Percentiles rank a stretch among this genome's conserved stretches.
Evolutionary conservation across 2,797 vertebrate genomes (phyloP).

Genomic region (Oreortyx pictus): DNA sequence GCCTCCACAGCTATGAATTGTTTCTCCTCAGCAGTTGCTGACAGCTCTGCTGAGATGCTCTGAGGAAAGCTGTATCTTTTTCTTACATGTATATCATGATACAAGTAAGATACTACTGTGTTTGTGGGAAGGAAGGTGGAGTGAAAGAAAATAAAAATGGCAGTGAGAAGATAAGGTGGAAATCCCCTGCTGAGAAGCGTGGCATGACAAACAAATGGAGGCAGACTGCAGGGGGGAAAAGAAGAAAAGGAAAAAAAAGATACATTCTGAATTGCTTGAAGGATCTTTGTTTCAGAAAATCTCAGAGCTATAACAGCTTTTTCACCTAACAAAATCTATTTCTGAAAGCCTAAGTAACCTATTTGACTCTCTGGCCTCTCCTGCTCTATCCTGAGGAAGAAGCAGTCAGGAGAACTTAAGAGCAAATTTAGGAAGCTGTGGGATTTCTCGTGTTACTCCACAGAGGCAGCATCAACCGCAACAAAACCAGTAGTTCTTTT

Average conservation of each 20-base stretch:
- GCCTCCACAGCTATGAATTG: not conserved
- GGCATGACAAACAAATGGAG: conserved; percentile 25
- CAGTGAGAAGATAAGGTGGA: conserved; percentile 21
- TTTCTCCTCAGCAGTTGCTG: not conserved
- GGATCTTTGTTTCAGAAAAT: not conserved
- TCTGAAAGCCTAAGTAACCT: conserved; percentile 26
- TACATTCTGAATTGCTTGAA: not conserved
- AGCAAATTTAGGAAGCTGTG: not conserved
- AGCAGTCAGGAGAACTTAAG: not conserved
- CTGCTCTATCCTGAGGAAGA: not conserved
- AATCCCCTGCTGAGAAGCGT: not conserved
- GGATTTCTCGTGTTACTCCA: not conserved
- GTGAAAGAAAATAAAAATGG: conserved; percentile 13
- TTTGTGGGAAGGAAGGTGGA: not conserved
- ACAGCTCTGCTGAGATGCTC: not conserved
- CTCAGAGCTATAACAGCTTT: not conserved
- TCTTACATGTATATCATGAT: not conserved
- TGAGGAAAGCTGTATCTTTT: not conserved
- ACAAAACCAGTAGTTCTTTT: not conserved
- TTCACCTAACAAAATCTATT: conserved; percentile 4
- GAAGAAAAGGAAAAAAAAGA: not conserved
- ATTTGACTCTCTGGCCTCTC: not conserved
- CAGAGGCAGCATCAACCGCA: not conserved
- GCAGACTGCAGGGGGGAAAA: not conserved
- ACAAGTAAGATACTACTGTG: not conserved